Percentiles rank a stretch among this genome's conserved stretches.
These are phyloP conservation scores for Phaethon lepturus DNA, from an alignment of 2,113 vertebrate species.

Conservation along the genomic window DNA sequence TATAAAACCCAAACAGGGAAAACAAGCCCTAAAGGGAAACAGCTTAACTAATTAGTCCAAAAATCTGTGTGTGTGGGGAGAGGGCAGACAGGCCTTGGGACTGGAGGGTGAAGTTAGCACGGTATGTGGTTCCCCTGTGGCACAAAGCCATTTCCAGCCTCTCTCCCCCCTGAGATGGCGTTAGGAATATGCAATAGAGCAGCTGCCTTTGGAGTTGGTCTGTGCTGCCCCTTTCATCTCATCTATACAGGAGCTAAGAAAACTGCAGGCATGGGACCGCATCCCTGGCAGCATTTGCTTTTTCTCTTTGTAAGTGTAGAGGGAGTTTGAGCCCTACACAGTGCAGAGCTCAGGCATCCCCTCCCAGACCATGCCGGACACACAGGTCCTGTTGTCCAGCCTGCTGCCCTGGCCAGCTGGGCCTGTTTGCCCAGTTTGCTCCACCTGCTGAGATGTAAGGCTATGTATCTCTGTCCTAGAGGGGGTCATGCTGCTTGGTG, in stretches of 20 bases:
- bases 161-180: accelerated
- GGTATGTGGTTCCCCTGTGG: not conserved
- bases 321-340: not conserved
- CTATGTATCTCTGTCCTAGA: not conserved
- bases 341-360: not conserved
- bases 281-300: not conserved
- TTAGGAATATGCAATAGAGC: not conserved
- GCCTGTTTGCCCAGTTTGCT: not conserved
- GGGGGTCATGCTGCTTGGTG: not conserved
- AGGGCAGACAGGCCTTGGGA: not conserved
- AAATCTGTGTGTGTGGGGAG: not conserved
- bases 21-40: not conserved
- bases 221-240: not conserved
- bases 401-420: not conserved
- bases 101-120: not conserved
- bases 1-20: not conserved
- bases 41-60: not conserved
- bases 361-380: not conserved
- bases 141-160: not conserved
- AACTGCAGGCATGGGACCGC: not conserved
- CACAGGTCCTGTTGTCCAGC: not conserved
- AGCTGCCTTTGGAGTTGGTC: not conserved
- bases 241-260: not conserved
- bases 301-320: not conserved
- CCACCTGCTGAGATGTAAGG: not conserved